Percentiles rank a stretch among this genome's conserved stretches.
phyloP scores from a whole-genome alignment of 2,113 vertebrate species.

The Mixornis gularis region DNA sequence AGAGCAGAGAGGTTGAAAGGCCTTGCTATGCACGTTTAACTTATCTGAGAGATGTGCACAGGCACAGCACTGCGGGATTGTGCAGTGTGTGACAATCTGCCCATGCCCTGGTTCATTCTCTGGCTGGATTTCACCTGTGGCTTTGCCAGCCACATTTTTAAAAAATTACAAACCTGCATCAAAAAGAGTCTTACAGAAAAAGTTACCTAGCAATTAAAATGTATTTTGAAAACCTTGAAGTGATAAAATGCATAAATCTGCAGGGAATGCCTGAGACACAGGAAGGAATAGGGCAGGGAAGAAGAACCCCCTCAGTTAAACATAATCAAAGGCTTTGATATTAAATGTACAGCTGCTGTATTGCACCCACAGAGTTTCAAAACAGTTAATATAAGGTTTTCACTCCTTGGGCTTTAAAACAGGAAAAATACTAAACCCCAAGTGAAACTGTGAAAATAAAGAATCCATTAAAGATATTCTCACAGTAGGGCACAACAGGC shows the following conservation, averaged over 20 bases:
- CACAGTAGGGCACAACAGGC: constrained; percentile 9
- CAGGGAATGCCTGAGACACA: background rate
- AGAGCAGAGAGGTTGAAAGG: background rate
- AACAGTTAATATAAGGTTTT: constrained; percentile 21
- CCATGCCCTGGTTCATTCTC: background rate
- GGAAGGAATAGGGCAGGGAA: background rate
- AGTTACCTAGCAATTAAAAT: constrained; percentile 6
- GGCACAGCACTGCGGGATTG: fast-evolving
- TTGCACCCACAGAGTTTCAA: constrained; percentile 14
- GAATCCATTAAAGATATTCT: constrained; percentile 53
- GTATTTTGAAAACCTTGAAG: background rate
- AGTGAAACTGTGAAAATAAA: constrained; percentile 1
- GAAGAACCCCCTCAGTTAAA: constrained; percentile 16
- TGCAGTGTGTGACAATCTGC: background rate
- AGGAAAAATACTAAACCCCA: background rate
- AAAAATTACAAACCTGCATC: background rate
- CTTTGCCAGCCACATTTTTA: background rate
- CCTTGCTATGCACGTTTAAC: background rate
- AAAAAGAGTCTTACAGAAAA: background rate
- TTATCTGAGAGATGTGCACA: background rate
- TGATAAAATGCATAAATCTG: constrained; percentile 16
- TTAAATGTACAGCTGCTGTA: constrained; percentile 21
- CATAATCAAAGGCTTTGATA: constrained; percentile 25
- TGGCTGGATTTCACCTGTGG: background rate
- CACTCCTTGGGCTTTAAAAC: constrained; percentile 3